Percentiles rank a stretch among this genome's conserved stretches.
phyloP scores from a whole-genome alignment of 2,888 invertebrate species.

The Latheticus oryzae region DNA sequence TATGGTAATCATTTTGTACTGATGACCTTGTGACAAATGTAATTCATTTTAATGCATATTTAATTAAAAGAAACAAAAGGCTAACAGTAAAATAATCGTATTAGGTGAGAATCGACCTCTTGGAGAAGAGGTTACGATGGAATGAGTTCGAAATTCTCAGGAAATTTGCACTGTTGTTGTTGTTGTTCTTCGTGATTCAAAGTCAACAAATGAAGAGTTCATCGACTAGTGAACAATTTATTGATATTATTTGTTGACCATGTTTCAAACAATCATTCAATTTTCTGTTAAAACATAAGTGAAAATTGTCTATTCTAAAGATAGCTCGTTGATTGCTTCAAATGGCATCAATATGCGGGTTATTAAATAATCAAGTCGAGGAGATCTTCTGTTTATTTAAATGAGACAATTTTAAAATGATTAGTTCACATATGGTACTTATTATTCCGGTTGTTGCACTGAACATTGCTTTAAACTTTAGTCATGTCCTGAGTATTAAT shows the following conservation, averaged over 20 bases:
- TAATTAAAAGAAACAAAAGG: constrained; percentile 8
- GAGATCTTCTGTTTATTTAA: constrained; percentile 18
- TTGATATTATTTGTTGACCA: no score
- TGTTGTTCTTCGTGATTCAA: constrained; percentile 10
- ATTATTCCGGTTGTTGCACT: constrained; percentile 1
- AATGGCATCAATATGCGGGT: constrained; percentile 8
- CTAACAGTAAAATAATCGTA: not conserved
- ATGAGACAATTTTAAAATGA: no score
- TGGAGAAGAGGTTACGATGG: constrained; percentile 2
- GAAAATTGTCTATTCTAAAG: not conserved
- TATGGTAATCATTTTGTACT: constrained; percentile 14
- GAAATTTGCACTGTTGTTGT: constrained; percentile 12
- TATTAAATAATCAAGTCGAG: constrained; percentile 19
- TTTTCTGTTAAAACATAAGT: not conserved
- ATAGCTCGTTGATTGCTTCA: not conserved
- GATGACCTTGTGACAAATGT: constrained; percentile 27
- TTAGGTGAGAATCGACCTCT: constrained; percentile 18
- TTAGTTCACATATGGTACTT: constrained; percentile 8
- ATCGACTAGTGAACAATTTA: not conserved
- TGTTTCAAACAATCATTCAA: no score
- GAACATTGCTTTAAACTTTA: constrained; percentile 11
- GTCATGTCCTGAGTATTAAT: constrained; percentile 16
- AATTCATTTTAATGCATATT: not conserved
- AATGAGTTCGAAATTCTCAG: not conserved
- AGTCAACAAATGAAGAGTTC: constrained; percentile 6